These are phyloP conservation scores for Actinia equina DNA, from an alignment of 64 coral and sea anemone genomes.

Conservation along the genomic window DNA sequence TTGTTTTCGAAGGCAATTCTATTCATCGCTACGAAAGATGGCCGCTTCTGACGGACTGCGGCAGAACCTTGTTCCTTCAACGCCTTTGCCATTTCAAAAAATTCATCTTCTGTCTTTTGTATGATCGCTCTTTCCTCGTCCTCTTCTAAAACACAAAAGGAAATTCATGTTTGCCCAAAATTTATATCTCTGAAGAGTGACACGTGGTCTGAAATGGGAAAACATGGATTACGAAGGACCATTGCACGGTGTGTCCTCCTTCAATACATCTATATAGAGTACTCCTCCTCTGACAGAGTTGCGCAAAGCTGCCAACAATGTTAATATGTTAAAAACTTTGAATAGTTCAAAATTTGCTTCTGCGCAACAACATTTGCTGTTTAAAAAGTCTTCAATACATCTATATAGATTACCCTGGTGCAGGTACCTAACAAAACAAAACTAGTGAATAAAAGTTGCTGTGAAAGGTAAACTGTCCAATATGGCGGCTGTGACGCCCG, in stretches of 20 bases:
- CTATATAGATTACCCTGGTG: too few species aligned
- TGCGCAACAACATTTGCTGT: too few species aligned
- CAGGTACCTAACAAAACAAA: not conserved
- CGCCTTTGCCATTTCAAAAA: conserved; percentile 67
- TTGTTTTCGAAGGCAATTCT: conserved; percentile 74
- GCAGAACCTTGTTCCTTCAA: conserved; percentile 51
- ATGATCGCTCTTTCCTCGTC: conserved; percentile 77
- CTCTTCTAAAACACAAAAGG: conserved; percentile 38
- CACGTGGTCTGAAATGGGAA: too few species aligned
- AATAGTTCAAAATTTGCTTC: too few species aligned
- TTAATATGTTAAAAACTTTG: too few species aligned
- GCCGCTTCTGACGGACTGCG: conserved; percentile 42
- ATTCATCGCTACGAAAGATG: conserved; percentile 68
- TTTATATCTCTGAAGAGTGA: not conserved
- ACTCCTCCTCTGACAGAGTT: too few species aligned
- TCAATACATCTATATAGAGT: too few species aligned
- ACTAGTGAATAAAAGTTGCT: not conserved
- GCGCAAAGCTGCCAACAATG: too few species aligned
- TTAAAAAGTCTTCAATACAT: too few species aligned
- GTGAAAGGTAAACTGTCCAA: too few species aligned
- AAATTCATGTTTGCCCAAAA: not conserved
- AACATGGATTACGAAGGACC: too few species aligned
- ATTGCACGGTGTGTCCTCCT: too few species aligned
- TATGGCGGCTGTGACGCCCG: not conserved
- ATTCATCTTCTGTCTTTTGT: conserved; percentile 66